A percentile compares a stretch with the other conserved stretches of the same genome.
Conservation (phyloP, 2,888 invertebrate species). For the Adelognathus sp. region DNA sequence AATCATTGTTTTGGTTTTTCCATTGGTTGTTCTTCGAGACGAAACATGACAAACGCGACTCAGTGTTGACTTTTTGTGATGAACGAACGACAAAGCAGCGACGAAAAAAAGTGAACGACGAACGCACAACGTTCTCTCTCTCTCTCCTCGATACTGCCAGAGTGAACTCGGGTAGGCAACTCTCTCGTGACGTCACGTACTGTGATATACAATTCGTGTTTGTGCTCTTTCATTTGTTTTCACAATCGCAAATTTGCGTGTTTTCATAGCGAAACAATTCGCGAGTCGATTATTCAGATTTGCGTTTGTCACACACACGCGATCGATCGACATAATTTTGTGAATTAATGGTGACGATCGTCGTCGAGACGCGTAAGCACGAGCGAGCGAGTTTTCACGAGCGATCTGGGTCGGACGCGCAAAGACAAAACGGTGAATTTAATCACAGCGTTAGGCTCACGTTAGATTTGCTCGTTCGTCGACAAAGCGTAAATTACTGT, state of each 20-base stretch:
- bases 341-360: neutral
- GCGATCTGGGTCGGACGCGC: slow-evolving; percentile 31
- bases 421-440: slow-evolving; percentile 3
- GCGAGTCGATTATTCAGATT: slow-evolving; percentile 35
- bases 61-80: neutral
- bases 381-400: neutral
- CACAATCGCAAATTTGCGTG: slow-evolving; percentile 36
- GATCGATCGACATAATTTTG: neutral
- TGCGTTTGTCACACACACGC: neutral
- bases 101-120: slow-evolving; percentile 15
- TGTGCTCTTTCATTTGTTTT: slow-evolving; percentile 39
- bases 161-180: slow-evolving; percentile 40
- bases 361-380: too few species aligned
- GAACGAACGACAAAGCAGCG: neutral
- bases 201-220: slow-evolving; percentile 67
- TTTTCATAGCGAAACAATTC: slow-evolving; percentile 53
- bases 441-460: neutral
- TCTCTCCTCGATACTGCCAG: too few species aligned
- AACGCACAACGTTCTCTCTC: slow-evolving; percentile 63
- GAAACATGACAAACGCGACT: neutral
- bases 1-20: neutral
- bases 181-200: slow-evolving; percentile 70
- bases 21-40: neutral
- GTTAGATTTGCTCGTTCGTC: neutral
- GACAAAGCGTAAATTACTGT: too few species aligned